phyloP scores from a whole-genome alignment of 2,113 vertebrate genomes.

The Sterna hirundo region DNA sequence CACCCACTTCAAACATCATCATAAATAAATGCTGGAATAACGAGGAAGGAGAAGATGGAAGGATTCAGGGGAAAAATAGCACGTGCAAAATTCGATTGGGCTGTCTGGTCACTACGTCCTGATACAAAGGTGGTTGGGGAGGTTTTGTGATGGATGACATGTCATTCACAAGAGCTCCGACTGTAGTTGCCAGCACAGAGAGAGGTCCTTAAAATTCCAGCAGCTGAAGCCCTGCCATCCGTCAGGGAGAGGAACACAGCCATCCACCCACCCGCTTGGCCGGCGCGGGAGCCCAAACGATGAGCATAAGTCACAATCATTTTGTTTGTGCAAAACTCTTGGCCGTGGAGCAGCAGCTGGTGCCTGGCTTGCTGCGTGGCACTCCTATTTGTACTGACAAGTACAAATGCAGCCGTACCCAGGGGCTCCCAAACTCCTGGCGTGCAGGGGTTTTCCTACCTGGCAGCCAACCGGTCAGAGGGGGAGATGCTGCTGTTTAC shows the following conservation, averaged over 20 bases:
- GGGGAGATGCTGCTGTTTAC: not conserved
- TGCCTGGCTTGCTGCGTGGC: not conserved
- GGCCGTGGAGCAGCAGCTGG: not conserved
- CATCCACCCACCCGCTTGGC: conserved; percentile 45
- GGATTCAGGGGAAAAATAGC: not conserved
- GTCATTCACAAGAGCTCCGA: conserved; percentile 16
- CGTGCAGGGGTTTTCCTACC: not conserved
- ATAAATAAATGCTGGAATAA: not conserved
- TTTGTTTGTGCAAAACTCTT: conserved; percentile 60
- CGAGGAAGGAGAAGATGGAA: not conserved
- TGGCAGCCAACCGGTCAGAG: not conserved
- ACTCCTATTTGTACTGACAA: not conserved
- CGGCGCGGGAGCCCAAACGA: conserved; percentile 24
- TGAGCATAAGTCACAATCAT: conserved; percentile 58
- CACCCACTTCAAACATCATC: not conserved
- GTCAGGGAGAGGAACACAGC: conserved; percentile 56
- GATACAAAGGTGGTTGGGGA: not conserved
- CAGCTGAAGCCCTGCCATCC: conserved; percentile 55
- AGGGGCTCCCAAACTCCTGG: not conserved
- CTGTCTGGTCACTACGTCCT: not conserved
- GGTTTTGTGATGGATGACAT: conserved; percentile 20
- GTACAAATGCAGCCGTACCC: not conserved
- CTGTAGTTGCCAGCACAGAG: conserved; percentile 40
- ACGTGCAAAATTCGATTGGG: not conserved
- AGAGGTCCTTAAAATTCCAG: conserved; percentile 60